Percentiles rank a stretch among this genome's conserved stretches.
Evolutionary conservation across 2,113 vertebrate species (phyloP).

Genomic region (Catharus fuscescens): DNA sequence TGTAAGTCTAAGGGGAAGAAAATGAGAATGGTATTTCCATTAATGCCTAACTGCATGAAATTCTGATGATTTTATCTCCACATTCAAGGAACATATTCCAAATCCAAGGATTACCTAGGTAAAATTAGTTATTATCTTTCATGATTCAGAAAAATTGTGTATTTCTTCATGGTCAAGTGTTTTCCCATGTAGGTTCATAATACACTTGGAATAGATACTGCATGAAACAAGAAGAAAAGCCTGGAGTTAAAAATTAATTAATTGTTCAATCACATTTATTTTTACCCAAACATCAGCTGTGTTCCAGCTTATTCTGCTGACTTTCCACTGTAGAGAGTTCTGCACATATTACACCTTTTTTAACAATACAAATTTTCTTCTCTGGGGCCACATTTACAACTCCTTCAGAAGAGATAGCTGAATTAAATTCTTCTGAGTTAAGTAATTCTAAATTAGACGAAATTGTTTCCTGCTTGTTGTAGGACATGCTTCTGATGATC

Average conservation of each 20-base stretch:
- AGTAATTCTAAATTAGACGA: not conserved
- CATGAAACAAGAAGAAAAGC: not conserved
- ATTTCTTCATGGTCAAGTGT: not conserved
- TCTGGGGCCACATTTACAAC: not conserved
- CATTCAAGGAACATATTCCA: not conserved
- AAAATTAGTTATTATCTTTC: not conserved
- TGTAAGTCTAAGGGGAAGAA: not conserved
- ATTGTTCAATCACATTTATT: not conserved
- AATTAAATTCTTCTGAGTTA: not conserved
- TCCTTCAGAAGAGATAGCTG: not conserved
- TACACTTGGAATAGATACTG: not conserved
- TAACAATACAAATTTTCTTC: not conserved
- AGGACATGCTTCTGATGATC: not conserved
- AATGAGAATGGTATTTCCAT: not conserved
- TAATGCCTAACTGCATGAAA: not conserved
- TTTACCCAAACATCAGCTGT: not conserved
- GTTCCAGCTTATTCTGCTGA: not conserved
- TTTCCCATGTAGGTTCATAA: not conserved
- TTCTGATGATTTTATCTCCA: not conserved
- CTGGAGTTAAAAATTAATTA: not conserved
- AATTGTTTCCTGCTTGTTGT: not conserved
- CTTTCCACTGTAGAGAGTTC: not conserved
- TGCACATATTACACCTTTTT: not conserved
- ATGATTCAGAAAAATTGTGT: not conserved
- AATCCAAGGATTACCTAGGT: not conserved